Base-by-base conservation (phyloP, 1,140 invertebrate genomes). In the Chymomyza costata region DNA sequence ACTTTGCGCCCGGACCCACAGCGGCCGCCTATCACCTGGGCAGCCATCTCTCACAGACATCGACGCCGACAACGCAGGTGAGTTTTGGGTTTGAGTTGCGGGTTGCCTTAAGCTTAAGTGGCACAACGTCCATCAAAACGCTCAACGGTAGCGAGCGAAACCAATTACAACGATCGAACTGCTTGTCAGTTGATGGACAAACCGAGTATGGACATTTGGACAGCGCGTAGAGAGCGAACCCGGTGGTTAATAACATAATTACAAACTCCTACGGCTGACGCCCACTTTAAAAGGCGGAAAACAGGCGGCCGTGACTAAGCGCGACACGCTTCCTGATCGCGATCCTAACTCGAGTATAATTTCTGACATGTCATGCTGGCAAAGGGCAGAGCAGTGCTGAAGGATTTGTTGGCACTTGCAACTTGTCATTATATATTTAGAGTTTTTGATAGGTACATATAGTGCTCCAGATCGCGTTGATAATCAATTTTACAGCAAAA, bases 21-120 rank as follows among this genome's bases (percentile, higher is more conserved):
- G 83, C 81, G 43, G 82, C 83, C 32, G 83, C 84, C 67, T 86
- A 86, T 78, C 84, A 86, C 49, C 73, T 86, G 68, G 84, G 84
- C 81, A 86, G 84, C 55, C 84, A 86, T 76, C 71, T 86, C 59
- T 64, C 81, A 53, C 84, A 86, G 64, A 73, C 73, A 64, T 73
- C 84, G 46, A 83, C 78, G 78, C 70, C 84, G 31, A 65, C 68
- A 64, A 82, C 81, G 68, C 84, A 86, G 84, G 84, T 86, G 82
- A 83, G 84, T 85, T 32, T n/a, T 13, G 19, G 18, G 52, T 32
- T 48, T 15, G 34, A 18, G 19, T 28, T 13, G 19, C 16, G 46
- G 48, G 3, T 47, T 41, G n/a, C 13, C 18, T 13, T 32, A 16
- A 19, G 14, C 39, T 65, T 51, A 52, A 65, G 50, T 56, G 35